These are phyloP conservation scores for Ommatoiulus sabulosus DNA, from an alignment of 2,888 invertebrate genomes.

Conservation along the genomic window DNA sequence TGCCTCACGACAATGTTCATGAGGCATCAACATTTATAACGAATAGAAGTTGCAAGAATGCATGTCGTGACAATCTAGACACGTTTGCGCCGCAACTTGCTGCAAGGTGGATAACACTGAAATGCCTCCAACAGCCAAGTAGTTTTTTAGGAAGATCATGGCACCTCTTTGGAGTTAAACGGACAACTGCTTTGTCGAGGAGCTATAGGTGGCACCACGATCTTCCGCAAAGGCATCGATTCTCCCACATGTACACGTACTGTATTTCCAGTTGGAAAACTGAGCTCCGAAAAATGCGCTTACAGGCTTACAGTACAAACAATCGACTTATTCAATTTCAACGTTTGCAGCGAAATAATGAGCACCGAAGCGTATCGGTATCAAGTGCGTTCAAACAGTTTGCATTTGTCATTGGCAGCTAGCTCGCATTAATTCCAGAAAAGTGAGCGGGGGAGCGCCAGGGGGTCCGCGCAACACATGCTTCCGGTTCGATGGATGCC, in stretches of 20 bases:
- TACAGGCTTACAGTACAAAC: constrained; percentile 6
- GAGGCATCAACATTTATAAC: too few relatives aligned
- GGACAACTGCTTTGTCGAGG: too few relatives aligned
- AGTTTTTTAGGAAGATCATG: too few relatives aligned
- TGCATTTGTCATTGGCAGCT: constrained; percentile 29
- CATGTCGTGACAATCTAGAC: too few relatives aligned
- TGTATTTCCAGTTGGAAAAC: neutral
- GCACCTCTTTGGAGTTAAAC: too few relatives aligned
- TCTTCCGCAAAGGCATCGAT: neutral
- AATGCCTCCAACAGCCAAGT: too few relatives aligned
- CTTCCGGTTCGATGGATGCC: constrained; percentile 16
- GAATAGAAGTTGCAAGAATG: too few relatives aligned
- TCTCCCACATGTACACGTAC: neutral
- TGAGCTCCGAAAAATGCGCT: neutral
- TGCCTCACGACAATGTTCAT: too few relatives aligned
- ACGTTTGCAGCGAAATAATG: constrained; percentile 3
- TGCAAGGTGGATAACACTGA: too few relatives aligned
- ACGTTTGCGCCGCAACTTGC: too few relatives aligned
- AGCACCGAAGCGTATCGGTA: constrained; percentile 3
- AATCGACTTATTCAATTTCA: constrained; percentile 40
- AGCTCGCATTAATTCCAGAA: constrained; percentile 24
- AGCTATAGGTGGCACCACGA: neutral
- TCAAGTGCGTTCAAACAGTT: constrained; percentile 19
- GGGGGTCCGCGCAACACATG: neutral
- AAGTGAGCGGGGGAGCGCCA: neutral